Conservation (phyloP, 2,113 vertebrate genomes). For the Pelodiscus sinensis region DNA sequence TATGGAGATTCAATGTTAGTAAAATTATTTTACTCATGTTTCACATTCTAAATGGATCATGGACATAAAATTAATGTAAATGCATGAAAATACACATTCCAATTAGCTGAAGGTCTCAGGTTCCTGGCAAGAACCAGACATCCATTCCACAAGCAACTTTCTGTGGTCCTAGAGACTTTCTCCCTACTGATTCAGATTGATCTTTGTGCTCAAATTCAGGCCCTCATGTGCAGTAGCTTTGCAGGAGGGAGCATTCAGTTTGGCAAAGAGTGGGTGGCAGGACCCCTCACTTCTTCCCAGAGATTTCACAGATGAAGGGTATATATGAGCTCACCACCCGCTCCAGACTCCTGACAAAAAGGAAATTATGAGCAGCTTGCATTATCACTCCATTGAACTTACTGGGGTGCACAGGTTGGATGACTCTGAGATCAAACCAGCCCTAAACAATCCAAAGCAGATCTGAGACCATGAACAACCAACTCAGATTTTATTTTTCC, state of each 20-base stretch:
- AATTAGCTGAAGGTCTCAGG: rapidly evolving
- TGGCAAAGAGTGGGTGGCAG: rapidly evolving
- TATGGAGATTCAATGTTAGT: too few relatives aligned
- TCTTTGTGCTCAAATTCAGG: background rate
- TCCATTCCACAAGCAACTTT: too few relatives aligned
- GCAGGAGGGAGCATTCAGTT: rapidly evolving
- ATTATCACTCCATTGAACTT: background rate
- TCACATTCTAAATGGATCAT: background rate
- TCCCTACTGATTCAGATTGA: background rate
- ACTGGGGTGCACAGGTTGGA: background rate
- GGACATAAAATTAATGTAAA: background rate
- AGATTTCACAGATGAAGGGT: background rate
- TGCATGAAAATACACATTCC: background rate
- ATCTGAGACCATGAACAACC: background rate
- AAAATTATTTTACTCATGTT: background rate
- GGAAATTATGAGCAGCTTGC: background rate
- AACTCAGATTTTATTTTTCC: background rate
- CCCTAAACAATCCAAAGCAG: background rate
- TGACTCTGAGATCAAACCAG: background rate
- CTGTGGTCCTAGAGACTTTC: too few relatives aligned
- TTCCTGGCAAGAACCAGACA: background rate
- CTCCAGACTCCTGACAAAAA: background rate
- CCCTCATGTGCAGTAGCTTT: background rate
- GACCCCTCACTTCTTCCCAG: rapidly evolving
- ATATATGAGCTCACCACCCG: background rate